A percentile compares a stretch with the other conserved stretches of the same genome.
These are phyloP conservation scores for Oegoconia quadripuncta DNA, from an alignment of 2,888 invertebrate species.

Conservation along the genomic window DNA sequence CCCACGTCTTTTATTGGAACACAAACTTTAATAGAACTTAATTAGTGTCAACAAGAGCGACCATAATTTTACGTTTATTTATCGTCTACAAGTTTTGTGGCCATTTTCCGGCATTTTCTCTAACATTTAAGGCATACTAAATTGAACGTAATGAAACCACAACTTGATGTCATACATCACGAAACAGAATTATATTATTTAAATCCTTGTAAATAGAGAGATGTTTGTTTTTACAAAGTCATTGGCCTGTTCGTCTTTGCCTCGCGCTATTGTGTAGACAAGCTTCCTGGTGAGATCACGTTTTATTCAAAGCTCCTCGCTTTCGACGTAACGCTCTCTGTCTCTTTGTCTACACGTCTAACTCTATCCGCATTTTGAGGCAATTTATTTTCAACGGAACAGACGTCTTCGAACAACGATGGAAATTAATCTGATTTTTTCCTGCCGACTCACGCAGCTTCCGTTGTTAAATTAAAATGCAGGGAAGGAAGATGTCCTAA, in stretches of 20 bases:
- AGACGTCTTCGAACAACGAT: conserved; percentile 43
- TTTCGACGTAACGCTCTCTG: conserved; percentile 34
- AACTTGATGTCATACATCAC: not conserved
- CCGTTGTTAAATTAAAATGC: conserved; percentile 70
- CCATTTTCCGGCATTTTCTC: not conserved
- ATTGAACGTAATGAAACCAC: not conserved
- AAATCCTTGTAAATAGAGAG: conserved; percentile 6
- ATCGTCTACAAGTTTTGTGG: conserved; percentile 1
- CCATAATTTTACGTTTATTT: conserved; percentile 15
- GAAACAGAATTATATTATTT: conserved; percentile 3
- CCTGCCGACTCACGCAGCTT: conserved; percentile 69
- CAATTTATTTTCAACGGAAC: conserved; percentile 54
- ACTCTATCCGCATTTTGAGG: conserved; percentile 42
- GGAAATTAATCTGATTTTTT: conserved; percentile 69
- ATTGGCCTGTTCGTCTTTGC: conserved; percentile 48
- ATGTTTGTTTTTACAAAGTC: conserved; percentile 50
- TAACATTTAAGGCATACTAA: not conserved
- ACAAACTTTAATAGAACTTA: conserved; percentile 30
- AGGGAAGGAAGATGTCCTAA: conserved; percentile 57
- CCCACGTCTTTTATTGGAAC: conserved; percentile 39
- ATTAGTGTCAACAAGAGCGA: conserved; percentile 24
- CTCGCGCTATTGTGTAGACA: conserved; percentile 45
- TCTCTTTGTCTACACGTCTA: conserved; percentile 50
- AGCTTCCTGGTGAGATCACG: conserved; percentile 63
- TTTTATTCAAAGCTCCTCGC: conserved; percentile 48